These are phyloP conservation scores for Agelas oroides DNA, from an alignment of 37 sponge, comb jelly and placozoan species.

Conservation along the genomic window DNA sequence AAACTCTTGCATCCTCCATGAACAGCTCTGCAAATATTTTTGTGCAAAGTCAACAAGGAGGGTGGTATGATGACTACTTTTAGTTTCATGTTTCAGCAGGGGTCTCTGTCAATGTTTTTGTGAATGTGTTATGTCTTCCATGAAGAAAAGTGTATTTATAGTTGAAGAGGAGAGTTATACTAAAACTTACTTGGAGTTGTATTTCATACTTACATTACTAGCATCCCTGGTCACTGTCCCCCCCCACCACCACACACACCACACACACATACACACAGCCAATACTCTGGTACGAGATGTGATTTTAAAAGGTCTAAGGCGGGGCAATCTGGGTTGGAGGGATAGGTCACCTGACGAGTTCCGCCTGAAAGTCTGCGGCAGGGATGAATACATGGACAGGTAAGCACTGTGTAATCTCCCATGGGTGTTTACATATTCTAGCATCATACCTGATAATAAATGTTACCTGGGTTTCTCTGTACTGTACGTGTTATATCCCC, in stretches of 20 bases:
- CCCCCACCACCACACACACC: neutral
- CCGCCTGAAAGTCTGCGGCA: slow-evolving; percentile 65
- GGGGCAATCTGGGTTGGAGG: neutral
- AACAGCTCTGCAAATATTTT: too few relatives aligned
- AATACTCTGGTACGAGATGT: slow-evolving; percentile 11
- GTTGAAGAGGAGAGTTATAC: neutral
- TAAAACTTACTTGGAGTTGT: too few relatives aligned
- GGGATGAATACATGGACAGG: slow-evolving; percentile 63
- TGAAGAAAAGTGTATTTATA: neutral
- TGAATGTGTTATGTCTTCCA: too few relatives aligned
- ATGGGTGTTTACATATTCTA: too few relatives aligned
- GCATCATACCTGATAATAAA: slow-evolving; percentile 3
- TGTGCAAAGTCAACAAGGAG: too few relatives aligned
- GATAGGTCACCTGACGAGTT: neutral
- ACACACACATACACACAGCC: slow-evolving; percentile 3
- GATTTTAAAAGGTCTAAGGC: slow-evolving; percentile 10
- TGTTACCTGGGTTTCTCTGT: neutral
- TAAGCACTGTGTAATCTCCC: slow-evolving; percentile 4
- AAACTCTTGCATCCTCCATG: too few relatives aligned
- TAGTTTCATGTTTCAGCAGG: too few relatives aligned
- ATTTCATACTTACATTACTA: neutral
- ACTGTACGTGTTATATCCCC: neutral
- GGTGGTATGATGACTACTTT: too few relatives aligned
- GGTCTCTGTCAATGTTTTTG: too few relatives aligned
- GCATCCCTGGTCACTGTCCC: neutral